These are phyloP conservation scores for Hydropsyche betteni DNA, from an alignment of 2,888 invertebrate species.

Conservation along the genomic window DNA sequence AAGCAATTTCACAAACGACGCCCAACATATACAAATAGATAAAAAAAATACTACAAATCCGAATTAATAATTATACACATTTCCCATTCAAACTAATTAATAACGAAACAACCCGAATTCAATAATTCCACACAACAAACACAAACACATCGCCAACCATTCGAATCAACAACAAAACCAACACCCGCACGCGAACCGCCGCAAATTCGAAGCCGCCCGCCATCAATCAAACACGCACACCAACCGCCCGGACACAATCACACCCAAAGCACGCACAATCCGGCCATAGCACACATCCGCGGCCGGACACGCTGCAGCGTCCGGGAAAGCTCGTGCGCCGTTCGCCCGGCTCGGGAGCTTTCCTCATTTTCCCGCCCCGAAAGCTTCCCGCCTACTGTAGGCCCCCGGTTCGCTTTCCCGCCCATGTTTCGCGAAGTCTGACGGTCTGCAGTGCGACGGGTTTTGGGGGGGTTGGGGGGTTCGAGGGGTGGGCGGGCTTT, in stretches of 20 bases:
- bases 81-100: no score
- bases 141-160: no score
- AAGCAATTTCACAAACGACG: no score
- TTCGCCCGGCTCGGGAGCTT: constrained; percentile 15
- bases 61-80: no score
- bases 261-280: not conserved
- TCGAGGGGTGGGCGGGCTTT: not conserved
- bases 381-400: not conserved
- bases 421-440: constrained; percentile 46
- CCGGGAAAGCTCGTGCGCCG: constrained; percentile 8
- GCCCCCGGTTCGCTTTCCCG: constrained; percentile 17
- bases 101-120: no score
- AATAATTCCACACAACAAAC: no score
- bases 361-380: constrained; percentile 14
- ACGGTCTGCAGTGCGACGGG: constrained; percentile 30
- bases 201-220: not conserved
- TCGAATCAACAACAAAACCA: no score
- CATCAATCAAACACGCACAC: constrained; percentile 50
- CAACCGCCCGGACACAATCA: not conserved
- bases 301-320: constrained; percentile 33
- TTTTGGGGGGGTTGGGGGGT: not conserved
- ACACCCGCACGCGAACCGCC: no score
- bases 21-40: no score
- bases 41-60: no score
- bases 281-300: not conserved